These are phyloP conservation scores for Archips xylosteana DNA, from an alignment of 2,888 invertebrate genomes.

Conservation along the genomic window DNA sequence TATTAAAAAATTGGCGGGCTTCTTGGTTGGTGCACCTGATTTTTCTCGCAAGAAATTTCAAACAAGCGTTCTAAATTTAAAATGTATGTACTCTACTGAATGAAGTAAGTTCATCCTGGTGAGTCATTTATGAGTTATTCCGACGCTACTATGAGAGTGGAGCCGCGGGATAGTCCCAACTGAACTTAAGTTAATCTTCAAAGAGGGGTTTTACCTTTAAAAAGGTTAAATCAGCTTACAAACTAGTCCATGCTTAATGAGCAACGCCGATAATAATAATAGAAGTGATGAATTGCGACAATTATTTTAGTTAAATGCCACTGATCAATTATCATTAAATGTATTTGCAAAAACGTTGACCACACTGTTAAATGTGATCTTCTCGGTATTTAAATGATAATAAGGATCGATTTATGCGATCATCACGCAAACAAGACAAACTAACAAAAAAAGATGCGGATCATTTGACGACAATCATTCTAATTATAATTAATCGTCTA, in stretches of 20 bases:
- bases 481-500: conserved; percentile 25
- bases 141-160: not conserved
- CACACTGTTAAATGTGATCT: not conserved
- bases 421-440: conserved; percentile 9
- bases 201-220: conserved; percentile 15
- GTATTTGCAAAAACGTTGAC: not conserved
- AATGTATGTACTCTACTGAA: conserved; percentile 15
- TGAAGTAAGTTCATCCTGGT: conserved; percentile 21
- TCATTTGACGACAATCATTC: conserved; percentile 15
- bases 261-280: not conserved
- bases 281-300: not conserved
- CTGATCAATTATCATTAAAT: not conserved
- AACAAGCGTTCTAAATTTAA: conserved; percentile 32
- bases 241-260: not conserved
- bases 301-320: not conserved
- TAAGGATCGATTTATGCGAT: not conserved
- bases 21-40: conserved; percentile 10
- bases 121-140: conserved; percentile 31
- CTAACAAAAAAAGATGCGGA: conserved; percentile 16
- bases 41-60: conserved; percentile 1
- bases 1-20: conserved; percentile 7
- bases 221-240: not conserved
- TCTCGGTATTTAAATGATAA: not conserved
- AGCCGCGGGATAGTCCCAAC: conserved; percentile 19
- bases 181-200: conserved; percentile 17